phyloP scores from a whole-genome alignment of 1,140 invertebrate genomes.

The Tetramorium simillimum region DNA sequence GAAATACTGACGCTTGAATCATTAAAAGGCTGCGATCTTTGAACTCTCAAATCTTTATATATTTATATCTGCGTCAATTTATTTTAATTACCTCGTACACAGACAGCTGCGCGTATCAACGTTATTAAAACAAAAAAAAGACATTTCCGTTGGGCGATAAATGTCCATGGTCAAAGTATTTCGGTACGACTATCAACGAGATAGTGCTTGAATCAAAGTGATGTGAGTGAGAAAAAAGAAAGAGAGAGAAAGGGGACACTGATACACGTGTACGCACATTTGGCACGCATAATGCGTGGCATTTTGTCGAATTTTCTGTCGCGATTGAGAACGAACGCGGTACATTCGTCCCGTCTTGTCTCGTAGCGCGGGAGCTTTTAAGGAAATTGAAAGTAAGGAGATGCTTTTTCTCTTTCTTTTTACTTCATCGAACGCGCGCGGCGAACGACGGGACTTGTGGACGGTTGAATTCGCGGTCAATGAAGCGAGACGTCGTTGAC shows the following conservation, averaged over 20 bases:
- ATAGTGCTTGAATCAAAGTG: slow-evolving; percentile 57
- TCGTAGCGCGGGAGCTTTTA: slow-evolving; percentile 66
- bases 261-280: not conserved
- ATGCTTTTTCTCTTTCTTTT: not conserved
- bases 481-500: slow-evolving; percentile 69
- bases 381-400: slow-evolving; percentile 71
- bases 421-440: slow-evolving; percentile 38
- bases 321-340: not conserved
- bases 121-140: slow-evolving; percentile 20
- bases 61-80: slow-evolving; percentile 10
- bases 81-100: slow-evolving; percentile 17
- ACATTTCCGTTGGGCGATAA: slow-evolving; percentile 41
- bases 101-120: not conserved
- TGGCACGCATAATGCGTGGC: not conserved
- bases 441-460: slow-evolving; percentile 42
- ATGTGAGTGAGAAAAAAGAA: slow-evolving; percentile 24
- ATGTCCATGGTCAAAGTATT: slow-evolving; percentile 39
- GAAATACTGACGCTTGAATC: not conserved
- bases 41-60: slow-evolving; percentile 29
- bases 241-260: not conserved
- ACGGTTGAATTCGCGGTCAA: slow-evolving; percentile 66
- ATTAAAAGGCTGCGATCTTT: not conserved
- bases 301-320: slow-evolving; percentile 11
- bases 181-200: slow-evolving; percentile 47
- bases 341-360: not conserved